A percentile compares a stretch with the other conserved stretches of the same genome.
These are phyloP conservation scores for Drosophila rhopaloa DNA, from an alignment of 1,140 invertebrate genomes.

Conservation along the genomic window DNA sequence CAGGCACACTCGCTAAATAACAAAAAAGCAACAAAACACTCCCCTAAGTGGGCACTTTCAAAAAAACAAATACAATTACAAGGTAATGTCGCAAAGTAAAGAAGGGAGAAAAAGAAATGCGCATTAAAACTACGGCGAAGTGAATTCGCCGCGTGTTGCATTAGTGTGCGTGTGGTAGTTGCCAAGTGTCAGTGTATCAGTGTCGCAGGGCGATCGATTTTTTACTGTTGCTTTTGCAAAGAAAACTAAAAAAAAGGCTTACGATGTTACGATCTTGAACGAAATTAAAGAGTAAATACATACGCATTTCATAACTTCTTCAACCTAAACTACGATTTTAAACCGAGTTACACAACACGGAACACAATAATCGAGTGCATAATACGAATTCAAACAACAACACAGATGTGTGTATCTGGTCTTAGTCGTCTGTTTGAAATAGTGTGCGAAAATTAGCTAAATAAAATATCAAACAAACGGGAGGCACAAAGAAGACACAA, in stretches of 20 bases:
- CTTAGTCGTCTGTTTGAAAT: not conserved
- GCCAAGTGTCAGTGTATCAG: constrained; percentile 6
- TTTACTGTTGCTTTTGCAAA: constrained; percentile 7
- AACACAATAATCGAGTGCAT: not conserved
- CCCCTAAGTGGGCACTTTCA: not conserved
- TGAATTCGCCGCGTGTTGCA: constrained; percentile 15
- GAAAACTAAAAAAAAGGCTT: not conserved
- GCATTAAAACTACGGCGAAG: constrained; percentile 9
- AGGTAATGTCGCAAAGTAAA: not conserved
- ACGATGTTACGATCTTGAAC: not conserved
- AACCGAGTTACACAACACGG: not conserved
- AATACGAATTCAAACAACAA: not conserved
- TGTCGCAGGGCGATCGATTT: constrained; percentile 12
- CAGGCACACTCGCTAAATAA: not conserved
- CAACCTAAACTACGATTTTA: not conserved
- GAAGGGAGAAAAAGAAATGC: not conserved
- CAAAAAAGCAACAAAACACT: not conserved
- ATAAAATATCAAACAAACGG: not conserved
- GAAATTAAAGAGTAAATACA: not conserved
- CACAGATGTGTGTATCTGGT: not conserved
- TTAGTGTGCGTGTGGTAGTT: constrained; percentile 2
- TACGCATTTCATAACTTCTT: not conserved
- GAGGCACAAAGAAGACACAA: constrained; percentile 10
- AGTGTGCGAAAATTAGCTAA: not conserved
- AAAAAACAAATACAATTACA: not conserved